Base-by-base conservation (phyloP, 1,140 invertebrate genomes). In the Zaprionus inermis region DNA sequence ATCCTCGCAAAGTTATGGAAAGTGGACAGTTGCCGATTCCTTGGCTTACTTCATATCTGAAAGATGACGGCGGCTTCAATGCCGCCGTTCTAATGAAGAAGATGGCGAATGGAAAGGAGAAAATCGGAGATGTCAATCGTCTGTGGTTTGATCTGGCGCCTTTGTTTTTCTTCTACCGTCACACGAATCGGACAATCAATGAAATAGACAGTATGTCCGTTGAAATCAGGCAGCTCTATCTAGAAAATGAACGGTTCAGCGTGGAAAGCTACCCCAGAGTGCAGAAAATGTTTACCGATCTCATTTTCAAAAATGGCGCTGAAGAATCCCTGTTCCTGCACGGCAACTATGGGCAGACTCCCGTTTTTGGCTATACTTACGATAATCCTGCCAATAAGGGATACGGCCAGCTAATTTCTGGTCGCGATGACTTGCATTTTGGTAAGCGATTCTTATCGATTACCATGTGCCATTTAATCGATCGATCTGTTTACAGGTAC, bases 51-150 rank as follows among this genome's bases (percentile, higher is more conserved):
- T 92, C 93, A 12, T 88, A 93, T 5, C 92, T 91, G 5, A 92
- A 89, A 32, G 92, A 93, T 63, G 94, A 94, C 81, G 94, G 93
- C 59, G 80, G 94, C 12, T 94, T 93, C 71, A 93, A 93, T 24
- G 93, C 91, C 18, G 93, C 93, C 60, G 90, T 65, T 2, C 55
- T 80, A 1, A 12, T 76, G 22, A 16, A 16, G 12, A 57, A 36
- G 24, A 18, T 68, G 22, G 1, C 32, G 5, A 71, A 74, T 55
- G 70, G 61, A 1, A 16, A 32, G 3, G 70, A 73, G 24, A 3
- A 49, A 9, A 71, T 80, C 12, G 70, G 55, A 0, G 38, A 61
- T 10, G 10, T 74, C 0, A 72, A 78, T 22, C 56, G 55, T 22
- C 38, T 66, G 11, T 80, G 78, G 78, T 38, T 51, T 24, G 65